Conservation (phyloP, 1,140 invertebrate genomes). For the Zaprionus davidi region DNA sequence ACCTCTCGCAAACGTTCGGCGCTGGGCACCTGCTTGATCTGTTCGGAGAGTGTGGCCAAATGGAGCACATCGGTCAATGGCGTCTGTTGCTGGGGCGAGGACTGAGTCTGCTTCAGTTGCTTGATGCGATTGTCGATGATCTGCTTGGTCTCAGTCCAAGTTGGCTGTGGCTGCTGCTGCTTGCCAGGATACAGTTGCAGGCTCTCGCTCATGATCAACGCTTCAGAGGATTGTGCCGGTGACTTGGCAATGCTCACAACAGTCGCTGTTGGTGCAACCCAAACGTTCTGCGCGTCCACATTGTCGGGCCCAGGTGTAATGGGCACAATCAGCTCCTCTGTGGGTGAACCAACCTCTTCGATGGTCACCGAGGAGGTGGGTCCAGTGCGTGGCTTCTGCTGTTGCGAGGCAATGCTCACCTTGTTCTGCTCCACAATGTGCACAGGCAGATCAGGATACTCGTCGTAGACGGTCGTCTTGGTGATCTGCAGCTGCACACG, state of each 20-base stretch:
- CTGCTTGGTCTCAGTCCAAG: slow-evolving; percentile 65
- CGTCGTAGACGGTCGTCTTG: slow-evolving; percentile 76
- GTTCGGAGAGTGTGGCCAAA: slow-evolving; percentile 86
- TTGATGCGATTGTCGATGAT: slow-evolving; percentile 73
- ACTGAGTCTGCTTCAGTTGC: slow-evolving; percentile 63
- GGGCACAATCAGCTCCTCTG: slow-evolving; percentile 83
- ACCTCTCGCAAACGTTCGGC: slow-evolving; percentile 86
- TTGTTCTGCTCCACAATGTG: slow-evolving; percentile 78
- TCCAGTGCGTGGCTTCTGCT: slow-evolving; percentile 55
- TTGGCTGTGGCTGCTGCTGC: slow-evolving; percentile 15
- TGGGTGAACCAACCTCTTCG: slow-evolving; percentile 84
- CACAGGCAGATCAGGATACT: slow-evolving; percentile 71
- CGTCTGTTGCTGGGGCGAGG: slow-evolving; percentile 62
- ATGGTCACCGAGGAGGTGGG: slow-evolving; percentile 84
- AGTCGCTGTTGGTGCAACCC: slow-evolving; percentile 57
- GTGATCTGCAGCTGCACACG: slow-evolving; percentile 77
- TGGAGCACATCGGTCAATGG: slow-evolving; percentile 85
- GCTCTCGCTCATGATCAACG: slow-evolving; percentile 69
- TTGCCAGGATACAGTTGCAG: slow-evolving; percentile 72
- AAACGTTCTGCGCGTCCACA: slow-evolving; percentile 49
- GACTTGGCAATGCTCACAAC: slow-evolving; percentile 34
- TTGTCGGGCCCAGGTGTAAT: slow-evolving; percentile 83
- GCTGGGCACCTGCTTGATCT: slow-evolving; percentile 85
- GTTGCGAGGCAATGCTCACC: slow-evolving; percentile 70
- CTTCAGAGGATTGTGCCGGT: slow-evolving; percentile 56